phyloP scores from a whole-genome alignment of 2,888 invertebrate species.

The Megamerina dolium region DNA sequence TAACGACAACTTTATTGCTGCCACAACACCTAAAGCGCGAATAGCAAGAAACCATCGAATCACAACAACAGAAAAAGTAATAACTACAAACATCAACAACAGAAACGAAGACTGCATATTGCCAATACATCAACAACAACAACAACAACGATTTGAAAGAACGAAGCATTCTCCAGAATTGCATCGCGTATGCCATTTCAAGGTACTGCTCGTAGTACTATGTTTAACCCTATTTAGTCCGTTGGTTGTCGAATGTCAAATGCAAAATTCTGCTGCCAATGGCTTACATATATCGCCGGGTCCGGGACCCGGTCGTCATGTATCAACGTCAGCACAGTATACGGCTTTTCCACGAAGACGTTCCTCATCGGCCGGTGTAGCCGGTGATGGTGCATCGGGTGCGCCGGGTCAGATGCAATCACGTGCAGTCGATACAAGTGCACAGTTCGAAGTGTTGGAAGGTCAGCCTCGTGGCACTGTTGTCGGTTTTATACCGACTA shows the following conservation, averaged over 20 bases:
- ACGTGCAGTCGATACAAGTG: slow-evolving; percentile 78
- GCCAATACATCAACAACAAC: not conserved
- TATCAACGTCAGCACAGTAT: slow-evolving; percentile 33
- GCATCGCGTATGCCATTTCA: not conserved
- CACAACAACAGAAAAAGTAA: slow-evolving; percentile 17
- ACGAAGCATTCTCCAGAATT: not conserved
- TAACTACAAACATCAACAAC: slow-evolving; percentile 2
- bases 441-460: slow-evolving; percentile 80
- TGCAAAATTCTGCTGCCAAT: slow-evolving; percentile 4
- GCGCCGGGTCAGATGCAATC: slow-evolving; percentile 71
- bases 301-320: slow-evolving; percentile 20
- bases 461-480: slow-evolving; percentile 75
- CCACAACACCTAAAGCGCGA: not conserved
- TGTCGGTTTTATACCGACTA: slow-evolving; percentile 82
- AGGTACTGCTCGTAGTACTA: slow-evolving; percentile 12
- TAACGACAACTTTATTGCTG: slow-evolving; percentile 11
- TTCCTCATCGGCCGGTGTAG: slow-evolving; percentile 40
- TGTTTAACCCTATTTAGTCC: slow-evolving; percentile 18
- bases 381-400: slow-evolving; percentile 44
- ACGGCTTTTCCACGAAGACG: slow-evolving; percentile 44
- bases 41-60: slow-evolving; percentile 7
- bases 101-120: not conserved
- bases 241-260: slow-evolving; percentile 10
- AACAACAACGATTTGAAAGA: too few species aligned
- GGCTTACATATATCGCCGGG: slow-evolving; percentile 28